Evolutionary conservation across 2,797 vertebrate species (phyloP).

Genomic region (Sitta carolinensis): DNA sequence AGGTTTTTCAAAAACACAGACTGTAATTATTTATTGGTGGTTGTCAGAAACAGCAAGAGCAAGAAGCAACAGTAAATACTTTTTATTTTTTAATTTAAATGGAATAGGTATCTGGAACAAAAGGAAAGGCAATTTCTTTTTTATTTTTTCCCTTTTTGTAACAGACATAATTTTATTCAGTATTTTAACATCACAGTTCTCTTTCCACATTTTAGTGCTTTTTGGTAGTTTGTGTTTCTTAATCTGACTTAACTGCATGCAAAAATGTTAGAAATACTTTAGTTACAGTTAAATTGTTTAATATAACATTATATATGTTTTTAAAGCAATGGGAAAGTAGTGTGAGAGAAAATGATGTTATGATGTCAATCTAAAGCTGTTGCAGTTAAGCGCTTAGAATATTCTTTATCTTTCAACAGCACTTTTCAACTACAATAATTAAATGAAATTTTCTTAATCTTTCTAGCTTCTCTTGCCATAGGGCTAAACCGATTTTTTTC

Average conservation of each 20-base stretch:
- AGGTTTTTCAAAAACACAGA: neutral
- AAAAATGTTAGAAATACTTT: neutral
- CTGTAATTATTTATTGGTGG: neutral
- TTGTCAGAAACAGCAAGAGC: neutral
- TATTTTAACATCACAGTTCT: neutral
- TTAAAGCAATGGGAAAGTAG: neutral
- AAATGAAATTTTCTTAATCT: conserved; percentile 35
- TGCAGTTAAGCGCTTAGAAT: neutral
- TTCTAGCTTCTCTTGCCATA: neutral
- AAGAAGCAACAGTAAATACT: neutral
- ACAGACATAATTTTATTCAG: neutral
- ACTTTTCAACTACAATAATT: conserved; percentile 12
- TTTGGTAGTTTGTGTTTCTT: neutral
- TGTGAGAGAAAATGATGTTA: neutral
- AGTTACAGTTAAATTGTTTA: neutral
- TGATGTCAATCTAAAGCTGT: neutral
- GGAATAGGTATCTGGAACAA: neutral
- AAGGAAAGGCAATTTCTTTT: neutral
- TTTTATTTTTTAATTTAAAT: neutral
- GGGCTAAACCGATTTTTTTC: neutral
- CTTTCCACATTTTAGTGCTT: neutral
- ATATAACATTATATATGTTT: neutral
- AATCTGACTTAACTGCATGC: neutral
- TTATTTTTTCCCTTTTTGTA: neutral
- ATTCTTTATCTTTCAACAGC: neutral